These are phyloP conservation scores for Acipenser ruthenus DNA, from an alignment of 2,797 vertebrate species.

Conservation along the genomic window DNA sequence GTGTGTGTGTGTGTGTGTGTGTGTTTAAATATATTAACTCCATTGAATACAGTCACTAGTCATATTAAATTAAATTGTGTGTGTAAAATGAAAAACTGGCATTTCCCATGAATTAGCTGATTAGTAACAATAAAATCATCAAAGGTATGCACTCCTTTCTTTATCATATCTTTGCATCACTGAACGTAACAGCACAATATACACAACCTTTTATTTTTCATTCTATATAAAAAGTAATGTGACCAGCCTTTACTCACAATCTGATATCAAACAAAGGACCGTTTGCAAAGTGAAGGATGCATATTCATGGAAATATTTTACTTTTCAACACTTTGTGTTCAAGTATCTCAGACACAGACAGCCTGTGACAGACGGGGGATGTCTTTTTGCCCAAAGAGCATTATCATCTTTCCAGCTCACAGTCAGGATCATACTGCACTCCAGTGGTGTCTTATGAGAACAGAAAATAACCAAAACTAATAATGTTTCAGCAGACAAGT, in stretches of 20 bases:
- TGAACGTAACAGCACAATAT: too few species aligned
- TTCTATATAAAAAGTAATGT: constrained; percentile 19
- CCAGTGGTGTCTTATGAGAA: constrained; percentile 66
- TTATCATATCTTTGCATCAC: too few species aligned
- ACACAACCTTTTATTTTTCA: too few species aligned
- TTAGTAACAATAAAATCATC: background rate
- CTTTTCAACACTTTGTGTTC: constrained; percentile 59
- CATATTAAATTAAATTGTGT: background rate
- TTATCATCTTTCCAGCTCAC: constrained; percentile 41
- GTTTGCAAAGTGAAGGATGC: constrained; percentile 61
- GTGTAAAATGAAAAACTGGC: background rate
- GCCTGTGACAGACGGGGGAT: constrained; percentile 45
- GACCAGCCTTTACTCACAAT: constrained; percentile 36
- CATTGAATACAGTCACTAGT: too few species aligned
- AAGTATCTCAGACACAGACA: constrained; percentile 51
- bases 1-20: too few species aligned
- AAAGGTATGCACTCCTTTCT: too few species aligned
- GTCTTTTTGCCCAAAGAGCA: constrained; percentile 28
- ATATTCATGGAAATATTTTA: constrained; percentile 59
- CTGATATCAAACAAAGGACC: constrained; percentile 55
- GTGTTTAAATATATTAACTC: too few species aligned
- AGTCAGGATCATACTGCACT: constrained; percentile 80
- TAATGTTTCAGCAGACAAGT: background rate
- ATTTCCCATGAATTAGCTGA: background rate
- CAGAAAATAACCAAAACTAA: constrained; percentile 20